These are phyloP conservation scores for Falco peregrinus DNA, from an alignment of 2,797 vertebrate species.

Conservation along the genomic window DNA sequence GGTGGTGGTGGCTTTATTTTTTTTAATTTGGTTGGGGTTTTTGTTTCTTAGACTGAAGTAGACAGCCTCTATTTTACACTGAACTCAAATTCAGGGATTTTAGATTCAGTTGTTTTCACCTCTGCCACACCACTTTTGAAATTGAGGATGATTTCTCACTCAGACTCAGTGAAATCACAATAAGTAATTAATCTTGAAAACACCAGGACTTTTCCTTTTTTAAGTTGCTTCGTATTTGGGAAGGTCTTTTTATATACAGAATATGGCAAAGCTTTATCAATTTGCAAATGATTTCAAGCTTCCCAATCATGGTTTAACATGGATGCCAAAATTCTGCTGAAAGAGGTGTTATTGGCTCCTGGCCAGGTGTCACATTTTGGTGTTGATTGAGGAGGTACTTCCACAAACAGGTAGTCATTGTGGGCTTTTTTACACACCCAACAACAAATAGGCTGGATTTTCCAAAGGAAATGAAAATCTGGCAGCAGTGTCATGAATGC, in stretches of 20 bases:
- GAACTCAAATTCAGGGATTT: background rate
- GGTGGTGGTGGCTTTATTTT: too few relatives aligned
- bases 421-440: background rate
- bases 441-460: background rate
- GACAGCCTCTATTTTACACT: background rate
- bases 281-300: background rate
- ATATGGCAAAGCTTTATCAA: background rate
- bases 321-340: background rate
- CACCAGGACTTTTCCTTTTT: background rate
- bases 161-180: background rate
- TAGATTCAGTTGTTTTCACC: background rate
- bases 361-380: background rate
- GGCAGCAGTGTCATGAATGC: background rate
- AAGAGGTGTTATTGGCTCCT: background rate
- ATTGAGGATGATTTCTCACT: background rate
- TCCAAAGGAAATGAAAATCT: background rate
- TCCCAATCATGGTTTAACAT: background rate
- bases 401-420: background rate
- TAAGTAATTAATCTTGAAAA: background rate
- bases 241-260: background rate
- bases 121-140: background rate
- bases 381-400: background rate
- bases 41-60: background rate
- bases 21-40: too few relatives aligned
- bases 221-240: background rate